Percentiles rank a stretch among this genome's conserved stretches.
These are phyloP conservation scores for Palythoa heliodiscus DNA, from an alignment of 92 coral and sea anemone genomes.

Conservation along the genomic window DNA sequence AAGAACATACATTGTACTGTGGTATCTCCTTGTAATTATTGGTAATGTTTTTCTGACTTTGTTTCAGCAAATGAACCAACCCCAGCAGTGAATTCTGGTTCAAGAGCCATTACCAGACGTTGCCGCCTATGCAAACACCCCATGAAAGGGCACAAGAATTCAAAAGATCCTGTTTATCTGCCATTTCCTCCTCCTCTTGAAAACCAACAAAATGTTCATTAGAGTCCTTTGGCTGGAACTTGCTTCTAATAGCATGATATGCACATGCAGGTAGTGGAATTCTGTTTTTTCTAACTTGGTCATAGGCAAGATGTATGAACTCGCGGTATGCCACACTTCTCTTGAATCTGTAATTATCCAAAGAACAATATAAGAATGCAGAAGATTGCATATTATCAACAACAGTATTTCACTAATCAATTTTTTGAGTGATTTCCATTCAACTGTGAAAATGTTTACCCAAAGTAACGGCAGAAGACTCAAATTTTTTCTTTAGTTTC, in stretches of 20 bases:
- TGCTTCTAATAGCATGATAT: not conserved
- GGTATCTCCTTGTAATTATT: too few relatives aligned
- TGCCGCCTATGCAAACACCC: too few relatives aligned
- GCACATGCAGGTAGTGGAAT: not conserved
- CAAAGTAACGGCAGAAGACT: not conserved
- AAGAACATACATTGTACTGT: too few relatives aligned
- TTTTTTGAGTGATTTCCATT: not conserved
- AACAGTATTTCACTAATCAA: not conserved
- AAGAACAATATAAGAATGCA: too few relatives aligned
- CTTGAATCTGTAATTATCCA: not conserved
- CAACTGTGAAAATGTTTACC: not conserved
- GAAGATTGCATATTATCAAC: not conserved
- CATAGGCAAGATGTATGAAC: not conserved
- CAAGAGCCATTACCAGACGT: too few relatives aligned
- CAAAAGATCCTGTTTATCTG: not conserved
- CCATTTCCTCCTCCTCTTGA: conserved; percentile 1
- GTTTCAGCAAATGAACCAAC: too few relatives aligned
- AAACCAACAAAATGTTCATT: not conserved
- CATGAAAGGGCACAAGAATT: not conserved
- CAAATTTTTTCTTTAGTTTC: too few relatives aligned
- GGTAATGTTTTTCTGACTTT: too few relatives aligned
- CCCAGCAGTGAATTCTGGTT: too few relatives aligned
- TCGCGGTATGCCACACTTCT: not conserved
- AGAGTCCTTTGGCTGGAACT: not conserved
- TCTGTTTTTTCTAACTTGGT: not conserved